A percentile compares a stretch with the other conserved stretches of the same genome.
Evolutionary conservation across 2,888 invertebrate genomes (phyloP).

Genomic region (Thysanoteuthis rhombus): DNA sequence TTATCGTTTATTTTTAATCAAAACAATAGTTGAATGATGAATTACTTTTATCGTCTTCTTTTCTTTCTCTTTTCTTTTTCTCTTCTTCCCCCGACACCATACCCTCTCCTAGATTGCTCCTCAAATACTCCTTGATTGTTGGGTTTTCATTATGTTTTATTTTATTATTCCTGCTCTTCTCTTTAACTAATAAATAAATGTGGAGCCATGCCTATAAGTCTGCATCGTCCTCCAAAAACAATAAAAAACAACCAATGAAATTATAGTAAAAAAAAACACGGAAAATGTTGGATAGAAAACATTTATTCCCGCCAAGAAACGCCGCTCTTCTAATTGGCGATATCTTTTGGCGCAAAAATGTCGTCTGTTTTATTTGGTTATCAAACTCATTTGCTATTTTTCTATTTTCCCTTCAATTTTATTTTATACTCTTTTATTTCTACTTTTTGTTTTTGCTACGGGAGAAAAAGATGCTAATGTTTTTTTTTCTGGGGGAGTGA

Average conservation of each 20-base stretch:
- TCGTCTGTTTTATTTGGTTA: conserved; percentile 12
- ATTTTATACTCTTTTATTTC: neutral
- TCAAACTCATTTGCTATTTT: neutral
- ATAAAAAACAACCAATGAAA: neutral
- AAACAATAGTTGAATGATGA: conserved; percentile 12
- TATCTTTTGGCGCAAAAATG: neutral
- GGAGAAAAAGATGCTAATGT: neutral
- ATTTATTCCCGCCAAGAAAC: neutral
- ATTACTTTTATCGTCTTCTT: neutral
- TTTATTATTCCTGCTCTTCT: neutral
- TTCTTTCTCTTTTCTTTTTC: neutral
- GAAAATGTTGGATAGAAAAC: neutral
- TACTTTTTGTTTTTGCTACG: neutral
- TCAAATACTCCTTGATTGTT: neutral
- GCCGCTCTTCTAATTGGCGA: neutral
- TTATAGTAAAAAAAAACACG: neutral
- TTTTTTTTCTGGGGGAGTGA: neutral
- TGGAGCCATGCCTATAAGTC: neutral
- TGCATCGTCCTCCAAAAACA: neutral
- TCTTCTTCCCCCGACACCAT: neutral
- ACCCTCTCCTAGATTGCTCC: neutral
- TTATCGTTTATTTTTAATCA: neutral
- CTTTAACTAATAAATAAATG: neutral
- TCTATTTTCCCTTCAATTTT: neutral
- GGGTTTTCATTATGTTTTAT: neutral